Evolutionary conservation across 1,140 invertebrate species (phyloP).

Genomic region (Apis dorsata): DNA sequence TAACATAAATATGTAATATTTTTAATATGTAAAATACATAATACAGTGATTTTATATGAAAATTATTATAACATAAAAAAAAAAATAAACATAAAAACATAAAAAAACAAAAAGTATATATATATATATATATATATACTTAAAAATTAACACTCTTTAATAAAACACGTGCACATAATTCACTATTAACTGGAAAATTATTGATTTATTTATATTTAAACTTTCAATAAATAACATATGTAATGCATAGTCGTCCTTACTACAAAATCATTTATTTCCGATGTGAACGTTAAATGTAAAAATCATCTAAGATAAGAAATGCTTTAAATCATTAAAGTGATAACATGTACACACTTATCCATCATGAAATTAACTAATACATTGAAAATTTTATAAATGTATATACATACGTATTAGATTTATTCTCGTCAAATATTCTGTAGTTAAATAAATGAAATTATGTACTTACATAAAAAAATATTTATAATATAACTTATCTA

Average conservation of each 20-base stretch:
- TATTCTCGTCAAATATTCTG: background rate
- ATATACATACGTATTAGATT: background rate
- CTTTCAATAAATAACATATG: background rate
- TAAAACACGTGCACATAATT: constrained; percentile 2
- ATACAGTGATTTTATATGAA: background rate
- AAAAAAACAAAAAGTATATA: background rate
- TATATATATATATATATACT: background rate
- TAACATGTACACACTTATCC: constrained; percentile 36
- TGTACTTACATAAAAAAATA: background rate
- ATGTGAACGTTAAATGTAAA: constrained; percentile 30
- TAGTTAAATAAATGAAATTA: background rate
- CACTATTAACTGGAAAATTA: constrained; percentile 8
- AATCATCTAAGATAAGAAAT: constrained; percentile 53
- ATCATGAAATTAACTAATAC: constrained; percentile 9
- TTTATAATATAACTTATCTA: background rate
- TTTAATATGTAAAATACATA: background rate
- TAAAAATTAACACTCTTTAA: background rate
- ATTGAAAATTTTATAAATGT: constrained; percentile 27
- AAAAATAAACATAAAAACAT: background rate
- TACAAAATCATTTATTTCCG: constrained; percentile 22
- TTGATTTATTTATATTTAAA: constrained; percentile 9
- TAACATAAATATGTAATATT: background rate
- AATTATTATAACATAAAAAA: background rate
- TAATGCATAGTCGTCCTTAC: background rate
- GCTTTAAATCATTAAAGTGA: constrained; percentile 56